These are phyloP conservation scores for Xerus rutilus DNA, from an alignment of 2,797 vertebrate species.

Conservation along the genomic window DNA sequence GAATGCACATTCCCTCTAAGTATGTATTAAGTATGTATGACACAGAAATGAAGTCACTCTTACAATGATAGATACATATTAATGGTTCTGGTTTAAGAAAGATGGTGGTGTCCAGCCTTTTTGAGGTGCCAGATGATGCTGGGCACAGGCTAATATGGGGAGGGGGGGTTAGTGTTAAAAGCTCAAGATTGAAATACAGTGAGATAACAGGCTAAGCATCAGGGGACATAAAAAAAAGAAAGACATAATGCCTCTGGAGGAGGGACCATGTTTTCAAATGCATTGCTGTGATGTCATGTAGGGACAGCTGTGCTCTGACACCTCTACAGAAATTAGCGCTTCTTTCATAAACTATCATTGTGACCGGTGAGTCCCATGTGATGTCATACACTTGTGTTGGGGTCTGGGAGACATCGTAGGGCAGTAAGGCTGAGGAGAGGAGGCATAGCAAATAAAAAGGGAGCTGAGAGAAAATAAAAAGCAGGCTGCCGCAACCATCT, in stretches of 20 bases:
- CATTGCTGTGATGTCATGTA: background rate
- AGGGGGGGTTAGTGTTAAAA: background rate
- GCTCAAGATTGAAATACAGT: background rate
- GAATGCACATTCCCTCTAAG: background rate
- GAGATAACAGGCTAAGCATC: background rate
- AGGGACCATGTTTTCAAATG: background rate
- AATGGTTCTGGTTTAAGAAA: slow-evolving; percentile 7
- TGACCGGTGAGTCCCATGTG: background rate
- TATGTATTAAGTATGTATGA: background rate
- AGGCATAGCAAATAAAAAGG: background rate
- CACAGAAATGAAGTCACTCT: background rate
- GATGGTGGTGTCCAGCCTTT: background rate
- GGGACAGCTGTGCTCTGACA: background rate
- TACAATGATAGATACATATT: background rate
- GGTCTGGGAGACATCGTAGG: too few relatives aligned
- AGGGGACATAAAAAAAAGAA: background rate
- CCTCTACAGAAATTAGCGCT: background rate
- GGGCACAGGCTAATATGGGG: background rate
- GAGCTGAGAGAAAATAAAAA: background rate
- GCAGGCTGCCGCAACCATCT: background rate
- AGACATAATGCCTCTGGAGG: background rate
- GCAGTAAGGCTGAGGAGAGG: background rate
- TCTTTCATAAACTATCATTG: background rate
- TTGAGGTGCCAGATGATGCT: background rate
- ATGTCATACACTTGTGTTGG: background rate